Base-by-base conservation (phyloP, 2,113 vertebrate species). In the Rhinopomastus cyanomelas region DNA sequence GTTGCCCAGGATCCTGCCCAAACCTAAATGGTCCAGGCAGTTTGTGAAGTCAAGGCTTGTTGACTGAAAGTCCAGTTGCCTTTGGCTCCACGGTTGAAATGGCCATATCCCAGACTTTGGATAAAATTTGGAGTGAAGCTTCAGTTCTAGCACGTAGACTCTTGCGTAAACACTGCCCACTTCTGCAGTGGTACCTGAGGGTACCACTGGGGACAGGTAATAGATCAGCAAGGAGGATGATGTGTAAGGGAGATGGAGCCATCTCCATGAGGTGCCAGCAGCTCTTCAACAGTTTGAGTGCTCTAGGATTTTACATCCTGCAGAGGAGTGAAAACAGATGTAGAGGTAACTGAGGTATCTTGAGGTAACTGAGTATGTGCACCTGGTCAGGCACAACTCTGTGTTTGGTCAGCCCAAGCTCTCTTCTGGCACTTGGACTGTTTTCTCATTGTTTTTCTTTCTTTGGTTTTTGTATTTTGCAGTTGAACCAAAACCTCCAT, bases 401-500 rank as follows among this genome's bases (percentile, higher is more conserved):
- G 23, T 29, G 25, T 52, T 88, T 59, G 69, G 19, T 80, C 53
- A 49, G 79, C 30, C 19, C 36, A 57, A 49, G 39, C 44, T 77
- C 37, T 81, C 4, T 66, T 69, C 25, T 87, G 62, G 30, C 25
- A 42, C 42, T 34, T 0, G 2, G 66, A 8, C 37, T 89, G 34
- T 62, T 61, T 62, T 92, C 57, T 94, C 48, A 93, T 62, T 62
- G 3, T 67, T 69, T 73, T 52, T 76, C 25, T 95, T 84, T 80
- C 66, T 95, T 88, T n/a, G 71, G 12, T 65, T 81, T 87, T 86
- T 66, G 29, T 97, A 97, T 95, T 96, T 94, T 74, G 37, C 97
- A 99, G 99, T 97, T 99, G 97, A 99, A 98, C 96, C 98, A 99
- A 97, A 98, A 98, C 96, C 97, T 99, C 90, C 96, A 97, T 27